Base-by-base conservation (phyloP, 92 coral and sea anemone genomes). In the Paramuricea clavata region DNA sequence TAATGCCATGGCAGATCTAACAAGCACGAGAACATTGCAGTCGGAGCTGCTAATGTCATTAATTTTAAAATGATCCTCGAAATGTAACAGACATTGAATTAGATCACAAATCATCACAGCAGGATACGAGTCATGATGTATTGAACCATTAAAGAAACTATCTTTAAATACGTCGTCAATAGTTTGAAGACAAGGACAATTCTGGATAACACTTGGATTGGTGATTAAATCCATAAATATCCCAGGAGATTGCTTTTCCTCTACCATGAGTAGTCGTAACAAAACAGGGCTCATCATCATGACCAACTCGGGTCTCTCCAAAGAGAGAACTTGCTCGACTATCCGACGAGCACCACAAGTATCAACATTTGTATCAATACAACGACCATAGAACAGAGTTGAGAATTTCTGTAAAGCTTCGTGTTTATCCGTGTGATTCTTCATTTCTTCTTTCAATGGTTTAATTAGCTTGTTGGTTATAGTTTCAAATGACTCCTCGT, bases 91-190 rank as follows among this genome's bases (percentile, higher is more conserved):
- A 7, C 94, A 93, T 69, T 87, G 88, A 71, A 97, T 93, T 26
- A 97, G 88, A 88, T 97, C 98, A 85, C 99, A 97, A 81, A 98
- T 93, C 69, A 94, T 88, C 12, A 93, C 99, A 49, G 94, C 91
- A 67, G 95, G 89, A 52, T 89, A 92, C 8, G 91, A 88, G 64
- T 97, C 93, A 11, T 91, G 82, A 60, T 90, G 90, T 25, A 85
- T 87, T 30, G 23, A 60, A 10, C 44, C 43, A 7, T 76, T 17
- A 2, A 30, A 6, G 19, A 22, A 59, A 39, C 25, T 17, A 33
- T 70, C 67, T 26, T 57, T 83, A n/a, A 52, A 77, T 26, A 85
- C 92, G 62, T 86, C 80, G 70, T 82, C 36, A 12, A 85, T 70
- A 12, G 57, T 69, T 8, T 90, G 74, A 41, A 97, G 93, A 81